These are phyloP conservation scores for Neotragus pygmaeus DNA, from an alignment of 2,113 vertebrate genomes.

Conservation along the genomic window DNA sequence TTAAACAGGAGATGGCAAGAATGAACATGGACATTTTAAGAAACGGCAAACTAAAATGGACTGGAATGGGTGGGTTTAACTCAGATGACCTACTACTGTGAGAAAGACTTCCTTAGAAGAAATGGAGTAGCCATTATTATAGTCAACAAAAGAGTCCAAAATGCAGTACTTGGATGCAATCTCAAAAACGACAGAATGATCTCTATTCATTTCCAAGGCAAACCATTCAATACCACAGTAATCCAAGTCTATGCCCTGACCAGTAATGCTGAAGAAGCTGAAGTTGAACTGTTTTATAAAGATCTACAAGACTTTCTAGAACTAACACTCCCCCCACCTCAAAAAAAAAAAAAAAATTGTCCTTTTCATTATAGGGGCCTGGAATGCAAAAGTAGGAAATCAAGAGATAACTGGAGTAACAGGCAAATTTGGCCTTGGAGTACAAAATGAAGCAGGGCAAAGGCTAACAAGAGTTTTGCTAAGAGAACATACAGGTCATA, in stretches of 20 bases:
- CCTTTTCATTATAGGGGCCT: background rate
- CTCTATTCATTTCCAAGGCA: background rate
- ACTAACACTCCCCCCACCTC: background rate
- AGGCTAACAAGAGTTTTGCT: background rate
- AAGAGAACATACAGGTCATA: background rate
- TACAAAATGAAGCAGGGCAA: background rate
- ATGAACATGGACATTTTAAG: background rate
- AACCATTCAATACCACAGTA: background rate
- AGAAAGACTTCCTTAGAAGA: background rate
- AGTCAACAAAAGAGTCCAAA: background rate
- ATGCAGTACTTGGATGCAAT: background rate
- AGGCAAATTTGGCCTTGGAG: background rate
- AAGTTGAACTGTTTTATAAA: background rate
- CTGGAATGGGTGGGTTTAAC: background rate
- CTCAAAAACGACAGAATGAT: background rate
- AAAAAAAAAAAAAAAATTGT: background rate
- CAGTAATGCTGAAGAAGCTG: background rate
- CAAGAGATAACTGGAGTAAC: background rate
- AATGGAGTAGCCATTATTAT: background rate
- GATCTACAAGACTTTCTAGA: background rate
- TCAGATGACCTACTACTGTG: background rate
- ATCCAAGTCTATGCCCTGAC: background rate
- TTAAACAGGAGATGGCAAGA: background rate
- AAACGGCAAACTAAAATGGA: background rate
- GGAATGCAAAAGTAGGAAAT: background rate